phyloP scores from a whole-genome alignment of 2,797 vertebrate species.

The Sebastes hubbsi region DNA sequence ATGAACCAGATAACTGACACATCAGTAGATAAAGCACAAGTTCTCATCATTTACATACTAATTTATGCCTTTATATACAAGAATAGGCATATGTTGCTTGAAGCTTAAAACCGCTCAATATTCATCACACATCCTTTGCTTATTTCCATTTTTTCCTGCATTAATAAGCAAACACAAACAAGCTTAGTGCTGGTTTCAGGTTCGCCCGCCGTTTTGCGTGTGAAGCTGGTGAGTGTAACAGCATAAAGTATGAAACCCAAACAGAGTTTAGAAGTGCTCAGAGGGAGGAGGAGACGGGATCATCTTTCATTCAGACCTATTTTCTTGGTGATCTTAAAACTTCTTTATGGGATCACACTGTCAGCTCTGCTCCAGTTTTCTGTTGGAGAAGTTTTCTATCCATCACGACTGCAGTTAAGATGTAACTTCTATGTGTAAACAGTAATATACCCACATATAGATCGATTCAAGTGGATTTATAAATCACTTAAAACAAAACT shows the following conservation, averaged over 20 bases:
- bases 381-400: slow-evolving; percentile 2
- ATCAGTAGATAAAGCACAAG: slow-evolving; percentile 21
- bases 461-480: neutral
- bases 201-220: neutral
- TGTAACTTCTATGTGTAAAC: neutral
- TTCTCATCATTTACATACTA: slow-evolving; percentile 35
- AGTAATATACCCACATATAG: neutral
- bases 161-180: slow-evolving; percentile 47
- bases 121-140: slow-evolving; percentile 33
- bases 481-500: neutral
- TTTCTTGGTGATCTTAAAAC: slow-evolving; percentile 47
- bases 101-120: slow-evolving; percentile 38
- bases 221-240: slow-evolving; percentile 2
- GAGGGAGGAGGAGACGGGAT: slow-evolving; percentile 34
- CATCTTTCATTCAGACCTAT: slow-evolving; percentile 59
- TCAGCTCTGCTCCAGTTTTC: slow-evolving; percentile 56
- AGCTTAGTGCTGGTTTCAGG: slow-evolving; percentile 4
- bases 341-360: slow-evolving; percentile 27
- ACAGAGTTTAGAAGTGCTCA: slow-evolving; percentile 5
- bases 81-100: slow-evolving; percentile 39
- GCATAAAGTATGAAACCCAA: slow-evolving; percentile 17
- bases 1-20: slow-evolving; percentile 38
- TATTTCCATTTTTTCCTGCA: slow-evolving; percentile 43
- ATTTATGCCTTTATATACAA: slow-evolving; percentile 44
- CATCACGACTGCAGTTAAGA: neutral